Base-by-base conservation (phyloP, 1,140 invertebrate genomes). In the Pomphorhynchus laevis region DNA sequence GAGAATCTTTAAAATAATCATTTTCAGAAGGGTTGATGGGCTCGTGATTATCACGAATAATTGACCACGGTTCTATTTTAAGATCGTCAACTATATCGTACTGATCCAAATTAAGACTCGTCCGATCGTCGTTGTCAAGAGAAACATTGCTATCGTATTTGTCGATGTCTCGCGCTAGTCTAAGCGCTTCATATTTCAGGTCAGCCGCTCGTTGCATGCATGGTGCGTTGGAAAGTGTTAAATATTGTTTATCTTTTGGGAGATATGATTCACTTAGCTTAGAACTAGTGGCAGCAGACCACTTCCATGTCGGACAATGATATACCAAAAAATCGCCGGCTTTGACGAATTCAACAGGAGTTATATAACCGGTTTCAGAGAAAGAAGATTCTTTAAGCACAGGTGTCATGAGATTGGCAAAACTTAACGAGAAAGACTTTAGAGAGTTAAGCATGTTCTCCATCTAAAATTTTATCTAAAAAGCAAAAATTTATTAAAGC, bases 241-340 rank as follows among this genome's bases (percentile, higher is more conserved):
- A 65, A 60, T 86, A 95, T 55, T 98, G 89, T 61, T 95, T 95
- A 48, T 86, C 73, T 50, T 68, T 66, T 8, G 80, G 80, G 41
- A 91, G 63, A 61, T 89, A 89, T 4, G 70, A 58, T 52, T 80
- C 57, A 22, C 40, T 35, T 20, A 67, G 59, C 59, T 72, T 73
- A 6, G 67, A 61, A 49, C 79, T 71, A 53, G 91, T 79, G 0
- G 77, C 79, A 11, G 47, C 48, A 3, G 74, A 69, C 89, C 89
- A 98, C 50, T 86, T 74, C 89, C 89, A 98, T 1, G 86, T 93
- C 1, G 89, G 86, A 57, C 84, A 98, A 55, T 93, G 84, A 60
- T 95, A 82, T 1, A 95, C 82, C 17, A 98, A 58, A 55, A 95
- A 84, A 57, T 98, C 89, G 4, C 89, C 89, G 39, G 84, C 84